Evolutionary conservation across 2,888 invertebrate genomes (phyloP).

Genomic region (Hemithea aestivaria): DNA sequence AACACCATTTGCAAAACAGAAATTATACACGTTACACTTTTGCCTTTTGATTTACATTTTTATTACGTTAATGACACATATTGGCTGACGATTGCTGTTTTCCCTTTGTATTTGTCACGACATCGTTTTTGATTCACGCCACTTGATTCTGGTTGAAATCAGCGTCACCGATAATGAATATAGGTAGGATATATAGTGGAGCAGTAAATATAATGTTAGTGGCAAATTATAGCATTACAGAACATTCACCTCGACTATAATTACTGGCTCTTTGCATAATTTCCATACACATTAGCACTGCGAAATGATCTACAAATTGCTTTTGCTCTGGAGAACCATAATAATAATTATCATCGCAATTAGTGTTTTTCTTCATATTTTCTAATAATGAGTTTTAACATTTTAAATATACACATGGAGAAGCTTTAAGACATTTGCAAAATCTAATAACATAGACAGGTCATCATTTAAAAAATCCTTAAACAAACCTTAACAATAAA

Average conservation of each 20-base stretch:
- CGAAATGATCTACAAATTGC: conserved; percentile 70
- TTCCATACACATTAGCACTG: conserved; percentile 71
- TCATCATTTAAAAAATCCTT: too few species aligned
- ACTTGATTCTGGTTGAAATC: conserved; percentile 14
- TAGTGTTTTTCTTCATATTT: conserved; percentile 55
- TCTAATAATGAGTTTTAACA: conserved; percentile 30
- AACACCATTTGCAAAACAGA: conserved; percentile 49
- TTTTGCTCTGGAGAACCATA: conserved; percentile 53
- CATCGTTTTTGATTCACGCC: conserved; percentile 12
- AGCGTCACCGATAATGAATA: conserved; percentile 6
- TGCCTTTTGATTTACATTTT: conserved; percentile 47
- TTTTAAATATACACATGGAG: neutral
- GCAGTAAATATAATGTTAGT: conserved; percentile 38
- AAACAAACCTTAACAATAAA: too few species aligned
- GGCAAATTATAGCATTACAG: conserved; percentile 59
- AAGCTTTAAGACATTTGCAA: neutral
- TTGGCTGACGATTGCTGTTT: conserved; percentile 30
- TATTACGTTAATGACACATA: conserved; percentile 37
- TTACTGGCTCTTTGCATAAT: conserved; percentile 69
- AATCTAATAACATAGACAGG: neutral
- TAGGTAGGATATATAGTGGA: conserved; percentile 18
- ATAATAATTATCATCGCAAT: conserved; percentile 60
- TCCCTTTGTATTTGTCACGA: conserved; percentile 13
- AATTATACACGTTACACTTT: conserved; percentile 45
- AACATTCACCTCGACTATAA: conserved; percentile 65